Evolutionary conservation across 2,113 vertebrate species (phyloP).

Genomic region (Leucosticte australis): DNA sequence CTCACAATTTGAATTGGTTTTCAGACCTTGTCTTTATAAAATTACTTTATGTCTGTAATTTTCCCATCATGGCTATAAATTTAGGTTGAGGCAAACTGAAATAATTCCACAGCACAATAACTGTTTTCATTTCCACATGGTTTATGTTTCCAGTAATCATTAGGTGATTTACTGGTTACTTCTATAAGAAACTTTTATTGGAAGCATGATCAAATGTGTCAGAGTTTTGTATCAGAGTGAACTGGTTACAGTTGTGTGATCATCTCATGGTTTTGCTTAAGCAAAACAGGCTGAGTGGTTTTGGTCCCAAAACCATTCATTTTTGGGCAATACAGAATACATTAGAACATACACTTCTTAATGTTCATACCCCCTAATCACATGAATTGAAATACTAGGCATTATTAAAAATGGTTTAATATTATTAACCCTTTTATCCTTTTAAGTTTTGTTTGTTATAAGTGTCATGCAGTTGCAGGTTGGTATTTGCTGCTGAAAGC

Average conservation of each 20-base stretch:
- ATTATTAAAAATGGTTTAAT: background rate
- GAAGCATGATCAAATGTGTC: background rate
- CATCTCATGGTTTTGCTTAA: background rate
- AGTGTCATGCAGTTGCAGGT: background rate
- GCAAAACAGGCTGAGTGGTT: background rate
- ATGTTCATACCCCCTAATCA: background rate
- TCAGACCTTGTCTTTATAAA: background rate
- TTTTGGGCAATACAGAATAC: background rate
- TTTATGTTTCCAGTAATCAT: background rate
- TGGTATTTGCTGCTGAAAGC: background rate
- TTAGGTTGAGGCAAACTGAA: background rate
- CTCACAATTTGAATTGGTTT: background rate
- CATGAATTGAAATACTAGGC: background rate
- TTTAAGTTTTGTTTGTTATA: background rate
- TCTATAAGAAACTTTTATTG: background rate
- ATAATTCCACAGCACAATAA: background rate
- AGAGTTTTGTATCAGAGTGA: background rate
- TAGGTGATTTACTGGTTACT: background rate
- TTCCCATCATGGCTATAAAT: background rate
- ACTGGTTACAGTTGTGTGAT: background rate
- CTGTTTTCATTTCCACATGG: background rate
- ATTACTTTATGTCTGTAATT: background rate
- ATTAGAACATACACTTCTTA: background rate
- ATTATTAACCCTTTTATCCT: background rate
- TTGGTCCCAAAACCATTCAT: background rate